phyloP scores from a whole-genome alignment of 2,113 vertebrate species.

The Odobenus rosmarus region DNA sequence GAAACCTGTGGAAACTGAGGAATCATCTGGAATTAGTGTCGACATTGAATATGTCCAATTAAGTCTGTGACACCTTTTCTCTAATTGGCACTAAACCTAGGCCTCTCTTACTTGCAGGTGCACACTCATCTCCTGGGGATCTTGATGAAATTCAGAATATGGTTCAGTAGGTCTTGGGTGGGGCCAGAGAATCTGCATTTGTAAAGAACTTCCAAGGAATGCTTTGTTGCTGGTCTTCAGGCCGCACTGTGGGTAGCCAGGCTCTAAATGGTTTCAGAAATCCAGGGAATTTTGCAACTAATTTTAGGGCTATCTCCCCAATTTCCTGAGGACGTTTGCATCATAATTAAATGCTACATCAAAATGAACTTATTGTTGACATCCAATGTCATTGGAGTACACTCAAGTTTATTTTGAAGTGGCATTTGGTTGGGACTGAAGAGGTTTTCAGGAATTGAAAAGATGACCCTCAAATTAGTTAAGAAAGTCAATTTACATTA shows the following conservation, averaged over 20 bases:
- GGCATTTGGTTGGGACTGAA: background rate
- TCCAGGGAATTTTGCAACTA: background rate
- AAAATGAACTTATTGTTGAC: background rate
- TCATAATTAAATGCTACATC: background rate
- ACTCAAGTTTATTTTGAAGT: background rate
- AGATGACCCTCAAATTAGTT: background rate
- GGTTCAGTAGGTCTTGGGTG: too few species aligned
- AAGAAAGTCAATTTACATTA: background rate
- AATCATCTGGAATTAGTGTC: background rate
- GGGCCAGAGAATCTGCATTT: background rate
- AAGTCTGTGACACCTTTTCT: background rate
- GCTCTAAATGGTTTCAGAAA: background rate
- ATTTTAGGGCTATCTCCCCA: background rate
- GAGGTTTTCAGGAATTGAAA: background rate
- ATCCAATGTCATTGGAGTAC: background rate
- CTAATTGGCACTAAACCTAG: background rate
- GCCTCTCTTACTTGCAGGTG: background rate
- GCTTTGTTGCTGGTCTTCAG: fast-evolving
- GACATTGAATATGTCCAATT: background rate
- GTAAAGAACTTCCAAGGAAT: background rate
- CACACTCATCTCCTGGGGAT: background rate
- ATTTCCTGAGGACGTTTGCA: background rate
- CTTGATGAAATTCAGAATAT: background rate
- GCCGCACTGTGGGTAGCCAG: background rate
- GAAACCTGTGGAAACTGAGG: background rate